phyloP scores from a whole-genome alignment of 2,113 vertebrate genomes.

The Verasper variegatus region DNA sequence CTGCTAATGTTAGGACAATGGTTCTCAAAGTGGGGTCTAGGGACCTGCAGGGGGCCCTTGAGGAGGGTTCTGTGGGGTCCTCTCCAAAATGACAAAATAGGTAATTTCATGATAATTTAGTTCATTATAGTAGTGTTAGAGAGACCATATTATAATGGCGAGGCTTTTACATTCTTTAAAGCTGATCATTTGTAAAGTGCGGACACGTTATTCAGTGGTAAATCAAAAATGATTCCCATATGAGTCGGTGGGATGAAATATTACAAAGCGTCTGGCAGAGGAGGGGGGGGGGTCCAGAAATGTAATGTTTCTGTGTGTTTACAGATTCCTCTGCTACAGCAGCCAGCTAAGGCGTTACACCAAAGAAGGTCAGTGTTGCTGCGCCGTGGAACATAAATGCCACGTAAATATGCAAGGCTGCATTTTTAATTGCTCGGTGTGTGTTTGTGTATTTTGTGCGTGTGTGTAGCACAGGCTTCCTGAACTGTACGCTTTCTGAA shows the following conservation, averaged over 20 bases:
- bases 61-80: slow-evolving; percentile 29
- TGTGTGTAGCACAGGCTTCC: slow-evolving; percentile 53
- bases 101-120: slow-evolving; percentile 52
- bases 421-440: slow-evolving; percentile 58
- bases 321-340: slow-evolving; percentile 6
- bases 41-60: slow-evolving; percentile 42
- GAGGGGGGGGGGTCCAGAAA: not conserved
- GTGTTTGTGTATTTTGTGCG: slow-evolving; percentile 69
- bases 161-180: slow-evolving; percentile 21
- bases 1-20: slow-evolving; percentile 55
- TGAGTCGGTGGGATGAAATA: slow-evolving; percentile 5
- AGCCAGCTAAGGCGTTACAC: not conserved
- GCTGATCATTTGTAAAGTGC: slow-evolving; percentile 17
- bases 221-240: slow-evolving; percentile 6
- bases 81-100: slow-evolving; percentile 35
- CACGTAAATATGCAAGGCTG: slow-evolving; percentile 56
- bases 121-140: slow-evolving; percentile 27
- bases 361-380: slow-evolving; percentile 8
- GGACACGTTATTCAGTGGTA: slow-evolving; percentile 14
- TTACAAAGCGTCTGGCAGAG: not conserved
- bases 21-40: slow-evolving; percentile 51
- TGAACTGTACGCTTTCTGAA: slow-evolving; percentile 75
- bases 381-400: slow-evolving; percentile 34
- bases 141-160: slow-evolving; percentile 16
- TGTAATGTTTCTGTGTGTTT: slow-evolving; percentile 7